These are phyloP conservation scores for Manis javanica DNA, from an alignment of 2,797 vertebrate genomes.

Conservation along the genomic window DNA sequence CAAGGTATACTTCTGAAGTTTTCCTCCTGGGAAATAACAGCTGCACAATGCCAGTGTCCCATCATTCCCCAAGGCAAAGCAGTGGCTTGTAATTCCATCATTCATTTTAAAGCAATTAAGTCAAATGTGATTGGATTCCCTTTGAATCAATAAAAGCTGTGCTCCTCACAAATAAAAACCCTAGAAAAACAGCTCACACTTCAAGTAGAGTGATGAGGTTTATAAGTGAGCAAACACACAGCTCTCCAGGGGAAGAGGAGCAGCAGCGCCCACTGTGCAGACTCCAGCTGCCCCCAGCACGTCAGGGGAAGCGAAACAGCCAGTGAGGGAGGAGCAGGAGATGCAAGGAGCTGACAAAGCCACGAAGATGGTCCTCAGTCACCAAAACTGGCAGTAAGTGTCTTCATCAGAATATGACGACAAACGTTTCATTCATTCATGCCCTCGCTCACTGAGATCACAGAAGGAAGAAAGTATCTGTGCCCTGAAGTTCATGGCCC, in stretches of 20 bases:
- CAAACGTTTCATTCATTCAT: background rate
- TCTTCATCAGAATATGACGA: background rate
- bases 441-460: background rate
- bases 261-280: no score
- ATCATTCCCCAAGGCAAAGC: background rate
- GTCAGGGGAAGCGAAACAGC: background rate
- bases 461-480: background rate
- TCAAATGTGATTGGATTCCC: slow-evolving; percentile 13
- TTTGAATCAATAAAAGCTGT: background rate
- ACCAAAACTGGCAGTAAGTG: background rate
- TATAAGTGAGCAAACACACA: background rate
- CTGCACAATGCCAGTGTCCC: background rate
- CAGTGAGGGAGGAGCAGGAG: no score
- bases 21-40: background rate
- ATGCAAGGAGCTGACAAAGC: background rate
- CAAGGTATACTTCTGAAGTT: background rate
- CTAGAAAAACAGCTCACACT: background rate
- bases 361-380: background rate
- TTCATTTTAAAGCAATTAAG: slow-evolving; percentile 32
- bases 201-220: background rate
- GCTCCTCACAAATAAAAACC: background rate
- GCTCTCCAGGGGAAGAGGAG: background rate
- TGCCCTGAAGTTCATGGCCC: background rate
- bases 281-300: background rate
- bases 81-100: background rate